phyloP scores from a whole-genome alignment of 1,140 invertebrate genomes.

The Archivesica marissinica region DNA sequence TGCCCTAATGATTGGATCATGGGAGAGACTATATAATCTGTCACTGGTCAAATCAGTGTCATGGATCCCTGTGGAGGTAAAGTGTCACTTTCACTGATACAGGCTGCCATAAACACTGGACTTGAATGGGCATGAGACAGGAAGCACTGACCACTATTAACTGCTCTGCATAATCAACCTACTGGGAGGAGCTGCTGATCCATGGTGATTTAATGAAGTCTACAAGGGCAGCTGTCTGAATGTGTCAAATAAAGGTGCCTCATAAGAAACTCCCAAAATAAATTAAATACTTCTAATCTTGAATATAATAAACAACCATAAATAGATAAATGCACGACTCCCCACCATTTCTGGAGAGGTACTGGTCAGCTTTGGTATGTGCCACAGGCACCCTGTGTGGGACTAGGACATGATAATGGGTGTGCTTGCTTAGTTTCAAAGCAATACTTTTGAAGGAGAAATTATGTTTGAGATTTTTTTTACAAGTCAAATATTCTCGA shows the following conservation, averaged over 20 bases:
- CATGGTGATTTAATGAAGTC: constrained; percentile 22
- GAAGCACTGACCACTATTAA: constrained; percentile 20
- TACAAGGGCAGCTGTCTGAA: constrained; percentile 10
- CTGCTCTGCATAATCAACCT: neutral
- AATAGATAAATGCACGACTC: too few relatives aligned
- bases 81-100: constrained; percentile 30
- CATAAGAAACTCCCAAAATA: too few relatives aligned
- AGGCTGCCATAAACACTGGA: constrained; percentile 31
- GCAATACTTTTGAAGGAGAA: too few relatives aligned
- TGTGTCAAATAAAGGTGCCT: neutral
- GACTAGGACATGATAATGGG: too few relatives aligned
- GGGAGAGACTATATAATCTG: neutral
- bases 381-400: too few relatives aligned
- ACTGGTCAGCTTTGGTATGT: too few relatives aligned
- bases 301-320: too few relatives aligned
- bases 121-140: constrained; percentile 4
- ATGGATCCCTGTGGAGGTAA: neutral
- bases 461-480: too few relatives aligned
- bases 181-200: constrained; percentile 4
- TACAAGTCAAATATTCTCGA: too few relatives aligned
- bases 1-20: constrained; percentile 3
- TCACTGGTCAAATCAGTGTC: constrained; percentile 28
- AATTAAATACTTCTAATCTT: too few relatives aligned
- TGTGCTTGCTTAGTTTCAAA: too few relatives aligned
- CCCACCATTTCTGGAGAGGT: too few relatives aligned